Evolutionary conservation across 2,797 vertebrate species (phyloP), one percentile per base, ranked within the genome.

Genomic region (Micromesistius poutassou): DNA sequence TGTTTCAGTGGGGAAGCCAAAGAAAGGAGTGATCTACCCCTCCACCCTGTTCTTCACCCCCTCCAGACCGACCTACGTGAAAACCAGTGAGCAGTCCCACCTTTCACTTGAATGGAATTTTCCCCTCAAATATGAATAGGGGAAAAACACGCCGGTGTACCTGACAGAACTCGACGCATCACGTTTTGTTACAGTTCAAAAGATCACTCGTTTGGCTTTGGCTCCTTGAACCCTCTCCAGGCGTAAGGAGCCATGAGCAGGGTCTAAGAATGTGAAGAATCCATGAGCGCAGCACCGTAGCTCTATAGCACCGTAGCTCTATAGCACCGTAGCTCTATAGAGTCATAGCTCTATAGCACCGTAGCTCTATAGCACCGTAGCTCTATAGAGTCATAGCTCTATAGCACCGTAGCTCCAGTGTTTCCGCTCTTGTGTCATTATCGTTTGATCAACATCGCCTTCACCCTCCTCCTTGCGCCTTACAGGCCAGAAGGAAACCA

Each of bases 1-100:
- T 92, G 81, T 93, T 92, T 78, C 85, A 99, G 97, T 95, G 85
- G 96, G 96, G 62, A 99, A 97, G 88, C 94, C 96, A 75, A 96
- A 96, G 90, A 98, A 95, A 93, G 97, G 96, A 72, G 94, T 96
- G 55, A 95, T 94, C 79, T 99, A 99, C 77, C 98, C 97, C 0
- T 93, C 96, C 0, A 92, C 91, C 46, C 95, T 99, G 85, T 95
- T 96, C 89, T 97, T 95, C 38, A 91, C 94, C 73, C 90, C 95
- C 35, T 89, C 95, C 81, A 96, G 94, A 92, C 94, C 91, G 3
- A 89, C 92, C 80, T 89, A 91, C 30, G 92, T 92, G 77, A 96
- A 95, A 88, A 86, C 95, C 91, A 94, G 97, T 95, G 93, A 94
- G 95, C 91, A 73, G 46, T 35, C 33, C 33, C 77, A 75, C 10